phyloP scores from a whole-genome alignment of 1,140 invertebrate genomes.

The Globodera rostochiensis region DNA sequence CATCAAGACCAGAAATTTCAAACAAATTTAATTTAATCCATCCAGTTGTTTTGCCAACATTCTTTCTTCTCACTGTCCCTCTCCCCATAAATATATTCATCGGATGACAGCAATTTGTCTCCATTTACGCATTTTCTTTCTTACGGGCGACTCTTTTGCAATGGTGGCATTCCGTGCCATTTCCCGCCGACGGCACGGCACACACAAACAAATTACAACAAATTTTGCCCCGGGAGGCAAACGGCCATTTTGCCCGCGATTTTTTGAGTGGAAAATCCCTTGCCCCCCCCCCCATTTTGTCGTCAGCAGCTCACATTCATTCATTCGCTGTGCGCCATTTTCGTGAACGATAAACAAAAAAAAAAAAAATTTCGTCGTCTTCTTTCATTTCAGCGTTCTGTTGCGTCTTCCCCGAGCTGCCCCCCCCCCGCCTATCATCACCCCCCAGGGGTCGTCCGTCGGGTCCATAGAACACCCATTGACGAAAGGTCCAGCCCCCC shows the following conservation, averaged over 20 bases:
- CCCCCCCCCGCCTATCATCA: too few species aligned
- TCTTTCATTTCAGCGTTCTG: too few species aligned
- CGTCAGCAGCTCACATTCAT: too few species aligned
- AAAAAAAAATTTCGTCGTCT: too few species aligned
- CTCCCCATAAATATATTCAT: too few species aligned
- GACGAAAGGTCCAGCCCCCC: background rate
- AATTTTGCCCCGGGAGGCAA: background rate
- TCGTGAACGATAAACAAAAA: background rate
- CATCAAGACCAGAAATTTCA: background rate
- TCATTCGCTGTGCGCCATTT: background rate
- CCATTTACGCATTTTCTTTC: background rate
- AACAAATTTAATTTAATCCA: too few species aligned
- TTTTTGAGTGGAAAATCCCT: background rate
- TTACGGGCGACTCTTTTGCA: background rate
- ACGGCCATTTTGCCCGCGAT: background rate
- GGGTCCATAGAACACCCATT: background rate
- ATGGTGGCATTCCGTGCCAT: background rate
- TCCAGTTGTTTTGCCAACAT: too few species aligned
- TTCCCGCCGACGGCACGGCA: too few species aligned
- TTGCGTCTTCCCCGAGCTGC: too few species aligned
- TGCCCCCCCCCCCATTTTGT: background rate
- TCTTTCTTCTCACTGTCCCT: too few species aligned
- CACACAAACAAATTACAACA: too few species aligned
- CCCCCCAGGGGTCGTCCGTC: background rate
- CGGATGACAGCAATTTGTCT: too few species aligned